Conservation (phyloP, 1,140 invertebrate species). For the Linepithema humile region DNA sequence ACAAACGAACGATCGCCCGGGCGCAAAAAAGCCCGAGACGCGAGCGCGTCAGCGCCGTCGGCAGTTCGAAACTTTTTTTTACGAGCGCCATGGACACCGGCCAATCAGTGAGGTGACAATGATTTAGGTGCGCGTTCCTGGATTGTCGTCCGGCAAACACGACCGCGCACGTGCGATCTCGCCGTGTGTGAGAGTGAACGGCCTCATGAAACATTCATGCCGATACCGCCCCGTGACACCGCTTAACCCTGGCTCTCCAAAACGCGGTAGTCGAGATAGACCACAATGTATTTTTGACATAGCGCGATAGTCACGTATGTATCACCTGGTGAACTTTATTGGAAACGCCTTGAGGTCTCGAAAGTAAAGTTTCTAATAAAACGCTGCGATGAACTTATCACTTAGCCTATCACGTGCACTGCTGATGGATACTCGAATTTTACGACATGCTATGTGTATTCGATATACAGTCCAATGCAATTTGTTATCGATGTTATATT, state of each 20-base stretch:
- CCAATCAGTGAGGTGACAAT: slow-evolving; percentile 47
- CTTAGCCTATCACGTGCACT: too few species aligned
- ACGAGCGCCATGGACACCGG: slow-evolving; percentile 22
- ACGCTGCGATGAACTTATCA: too few species aligned
- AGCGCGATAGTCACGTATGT: background rate
- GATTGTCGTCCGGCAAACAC: slow-evolving; percentile 45
- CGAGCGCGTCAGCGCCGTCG: background rate
- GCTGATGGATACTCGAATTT: too few species aligned
- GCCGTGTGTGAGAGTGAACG: background rate
- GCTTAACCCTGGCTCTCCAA: slow-evolving; percentile 64
- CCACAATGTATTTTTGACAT: slow-evolving; percentile 40
- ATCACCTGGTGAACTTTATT: slow-evolving; percentile 7
- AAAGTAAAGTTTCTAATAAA: background rate
- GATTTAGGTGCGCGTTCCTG: slow-evolving; percentile 56
- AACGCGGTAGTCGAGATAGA: slow-evolving; percentile 28
- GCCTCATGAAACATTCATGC: slow-evolving; percentile 72
- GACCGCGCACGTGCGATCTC: slow-evolving; percentile 8
- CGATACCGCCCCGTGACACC: slow-evolving; percentile 65
- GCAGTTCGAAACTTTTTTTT: slow-evolving; percentile 10
- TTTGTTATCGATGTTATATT: too few species aligned
- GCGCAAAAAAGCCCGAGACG: slow-evolving; percentile 20
- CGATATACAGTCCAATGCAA: too few species aligned
- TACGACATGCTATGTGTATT: too few species aligned
- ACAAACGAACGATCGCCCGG: slow-evolving; percentile 5
- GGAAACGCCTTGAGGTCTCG: background rate